Evolutionary conservation across 2,113 vertebrate genomes (phyloP), one percentile per base, ranked within the genome.

Genomic region (Pithys albifrons): DNA sequence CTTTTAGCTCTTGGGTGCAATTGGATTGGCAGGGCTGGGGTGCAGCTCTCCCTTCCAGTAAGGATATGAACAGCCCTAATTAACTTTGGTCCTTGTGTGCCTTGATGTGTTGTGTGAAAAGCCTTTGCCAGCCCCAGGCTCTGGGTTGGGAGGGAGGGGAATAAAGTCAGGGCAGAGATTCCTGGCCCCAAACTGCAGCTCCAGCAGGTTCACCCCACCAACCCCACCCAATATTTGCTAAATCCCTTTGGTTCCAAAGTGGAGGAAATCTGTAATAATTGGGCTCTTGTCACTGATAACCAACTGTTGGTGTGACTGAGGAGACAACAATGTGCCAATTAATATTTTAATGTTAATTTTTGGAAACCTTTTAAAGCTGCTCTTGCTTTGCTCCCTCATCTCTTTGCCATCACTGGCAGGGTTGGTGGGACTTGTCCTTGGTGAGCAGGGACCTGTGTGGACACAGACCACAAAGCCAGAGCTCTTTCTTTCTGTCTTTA

Each of bases 31-130:
- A 61, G 88, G 84, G 80, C 79, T 88, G 94, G 66, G 75, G 73
- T 93, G 88, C 81, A 72, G 61, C 69, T 66, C 87, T 97, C 65
- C 70, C 84, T 86, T 89, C 75, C 80, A 92, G 62, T 78, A 85
- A 88, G 83, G 52, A 79, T 93, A 74, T 85, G 90, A 86, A 81
- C 85, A 93, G 94, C 76, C 74, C 81, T 85, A 83, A 96, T 97
- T 97, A 96, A 97, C 91, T 95, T 96, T 87, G 76, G 73, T 94
- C 77, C 93, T 71, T 87, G 35, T 66, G 66, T 94, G 80, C 81
- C 95, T 93, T 91, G 89, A 92, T 89, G 71, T 58, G 64, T 57
- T 88, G 67, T 49, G 64, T 76, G 75, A 69, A 93, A 92, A 12
- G 12, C 25, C 72, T 86, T 84, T 89, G 92, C 48, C 89, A 71